phyloP scores from a whole-genome alignment of 1,140 invertebrate species.

The Carposina sasakii region DNA sequence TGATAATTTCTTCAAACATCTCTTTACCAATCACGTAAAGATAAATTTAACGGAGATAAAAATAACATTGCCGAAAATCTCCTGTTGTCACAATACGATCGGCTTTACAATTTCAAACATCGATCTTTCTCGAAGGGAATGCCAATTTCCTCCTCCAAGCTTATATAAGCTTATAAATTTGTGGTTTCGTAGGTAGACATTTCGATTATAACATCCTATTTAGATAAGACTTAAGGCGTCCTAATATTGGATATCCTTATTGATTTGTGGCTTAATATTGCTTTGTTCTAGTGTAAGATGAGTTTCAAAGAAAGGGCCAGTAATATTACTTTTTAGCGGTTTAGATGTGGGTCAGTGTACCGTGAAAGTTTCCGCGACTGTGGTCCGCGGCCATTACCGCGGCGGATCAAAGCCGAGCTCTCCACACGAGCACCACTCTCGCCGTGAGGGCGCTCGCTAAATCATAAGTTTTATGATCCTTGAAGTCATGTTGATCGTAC shows the following conservation, averaged over 20 bases:
- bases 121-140: not conserved
- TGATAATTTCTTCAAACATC: too few relatives aligned
- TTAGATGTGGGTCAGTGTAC: constrained; percentile 61
- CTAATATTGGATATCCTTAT: not conserved
- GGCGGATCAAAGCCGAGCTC: constrained; percentile 52
- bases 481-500: too few relatives aligned
- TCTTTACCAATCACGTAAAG: too few relatives aligned
- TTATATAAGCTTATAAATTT: constrained; percentile 3
- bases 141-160: constrained; percentile 1
- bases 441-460: constrained; percentile 30
- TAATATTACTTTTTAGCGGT: constrained; percentile 38
- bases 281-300: constrained; percentile 8
- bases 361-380: constrained; percentile 61
- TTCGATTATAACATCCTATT: not conserved
- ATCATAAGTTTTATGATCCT: constrained; percentile 37
- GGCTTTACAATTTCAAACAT: constrained; percentile 3
- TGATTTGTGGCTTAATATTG: not conserved
- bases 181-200: not conserved
- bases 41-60: too few relatives aligned
- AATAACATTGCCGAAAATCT: too few relatives aligned
- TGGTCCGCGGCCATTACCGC: constrained; percentile 44
- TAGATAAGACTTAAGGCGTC: not conserved
- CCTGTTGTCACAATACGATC: not conserved
- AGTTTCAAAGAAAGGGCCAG: constrained; percentile 34
- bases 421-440: constrained; percentile 31